phyloP scores from a whole-genome alignment of 2,113 vertebrate species.

The Heterocephalus glaber region DNA sequence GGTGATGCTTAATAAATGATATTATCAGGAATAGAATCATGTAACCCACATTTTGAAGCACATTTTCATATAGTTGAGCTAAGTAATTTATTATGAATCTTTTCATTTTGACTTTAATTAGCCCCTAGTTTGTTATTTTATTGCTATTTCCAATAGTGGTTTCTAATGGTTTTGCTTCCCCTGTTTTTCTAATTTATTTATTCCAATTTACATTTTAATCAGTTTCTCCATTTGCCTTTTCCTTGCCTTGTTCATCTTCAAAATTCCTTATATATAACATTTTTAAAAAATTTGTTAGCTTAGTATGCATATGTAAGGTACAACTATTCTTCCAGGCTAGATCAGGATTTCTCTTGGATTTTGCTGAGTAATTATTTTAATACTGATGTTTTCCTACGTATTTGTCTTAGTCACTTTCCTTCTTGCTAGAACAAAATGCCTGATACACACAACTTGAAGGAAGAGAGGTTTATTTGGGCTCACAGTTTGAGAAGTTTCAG shows the following conservation, averaged over 20 bases:
- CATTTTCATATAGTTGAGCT: background rate
- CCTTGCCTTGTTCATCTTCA: background rate
- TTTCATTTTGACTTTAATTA: slow-evolving; percentile 4
- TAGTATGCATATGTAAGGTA: background rate
- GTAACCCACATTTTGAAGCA: background rate
- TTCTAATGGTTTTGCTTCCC: background rate
- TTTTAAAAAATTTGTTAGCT: background rate
- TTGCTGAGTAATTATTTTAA: slow-evolving; percentile 12
- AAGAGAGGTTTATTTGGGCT: background rate
- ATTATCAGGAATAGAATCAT: background rate
- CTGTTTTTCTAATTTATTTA: background rate
- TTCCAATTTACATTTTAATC: slow-evolving; percentile 26
- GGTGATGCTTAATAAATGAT: background rate
- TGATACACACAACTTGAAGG: background rate
- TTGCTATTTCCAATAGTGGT: background rate
- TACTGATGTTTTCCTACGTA: background rate
- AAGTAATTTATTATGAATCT: background rate
- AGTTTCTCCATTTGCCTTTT: background rate
- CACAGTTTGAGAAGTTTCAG: background rate
- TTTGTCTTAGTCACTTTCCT: background rate
- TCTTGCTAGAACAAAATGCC: background rate
- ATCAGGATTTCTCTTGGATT: background rate
- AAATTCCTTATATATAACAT: background rate
- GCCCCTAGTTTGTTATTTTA: slow-evolving; percentile 6
- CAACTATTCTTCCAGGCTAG: background rate